Conservation (phyloP, 2,113 vertebrate species). For the Ptilonorhynchus violaceus region DNA sequence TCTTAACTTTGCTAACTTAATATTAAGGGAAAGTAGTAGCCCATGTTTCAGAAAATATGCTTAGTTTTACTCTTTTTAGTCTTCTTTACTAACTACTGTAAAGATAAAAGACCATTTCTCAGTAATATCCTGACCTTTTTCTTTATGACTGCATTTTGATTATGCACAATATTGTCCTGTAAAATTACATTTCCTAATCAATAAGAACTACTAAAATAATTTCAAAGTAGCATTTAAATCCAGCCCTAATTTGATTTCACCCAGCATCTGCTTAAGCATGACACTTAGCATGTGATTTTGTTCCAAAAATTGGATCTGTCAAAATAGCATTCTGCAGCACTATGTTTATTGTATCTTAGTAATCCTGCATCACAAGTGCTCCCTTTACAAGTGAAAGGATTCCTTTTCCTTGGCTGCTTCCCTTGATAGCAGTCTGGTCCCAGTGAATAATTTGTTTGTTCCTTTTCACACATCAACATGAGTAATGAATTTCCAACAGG, state of each 20-base stretch:
- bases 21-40: not conserved
- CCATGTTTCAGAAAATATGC: not conserved
- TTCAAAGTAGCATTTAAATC: slow-evolving; percentile 3
- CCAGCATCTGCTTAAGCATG: not conserved
- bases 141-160: slow-evolving; percentile 13
- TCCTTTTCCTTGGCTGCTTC: not conserved
- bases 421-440: not conserved
- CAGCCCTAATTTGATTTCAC: not conserved
- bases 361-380: not conserved
- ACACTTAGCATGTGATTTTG: not conserved
- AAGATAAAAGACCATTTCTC: not conserved
- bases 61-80: not conserved
- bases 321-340: not conserved
- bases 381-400: not conserved
- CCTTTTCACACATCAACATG: not conserved
- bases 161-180: not conserved
- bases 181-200: slow-evolving; percentile 29
- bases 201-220: slow-evolving; percentile 1
- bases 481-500: not conserved
- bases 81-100: not conserved
- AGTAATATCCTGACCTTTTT: not conserved
- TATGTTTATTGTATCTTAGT: not conserved
- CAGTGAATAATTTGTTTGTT: not conserved
- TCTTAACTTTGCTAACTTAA: not conserved
- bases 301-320: not conserved